Evolutionary conservation across 2,797 vertebrate genomes (phyloP).

Genomic region (Euthynnus affinis): DNA sequence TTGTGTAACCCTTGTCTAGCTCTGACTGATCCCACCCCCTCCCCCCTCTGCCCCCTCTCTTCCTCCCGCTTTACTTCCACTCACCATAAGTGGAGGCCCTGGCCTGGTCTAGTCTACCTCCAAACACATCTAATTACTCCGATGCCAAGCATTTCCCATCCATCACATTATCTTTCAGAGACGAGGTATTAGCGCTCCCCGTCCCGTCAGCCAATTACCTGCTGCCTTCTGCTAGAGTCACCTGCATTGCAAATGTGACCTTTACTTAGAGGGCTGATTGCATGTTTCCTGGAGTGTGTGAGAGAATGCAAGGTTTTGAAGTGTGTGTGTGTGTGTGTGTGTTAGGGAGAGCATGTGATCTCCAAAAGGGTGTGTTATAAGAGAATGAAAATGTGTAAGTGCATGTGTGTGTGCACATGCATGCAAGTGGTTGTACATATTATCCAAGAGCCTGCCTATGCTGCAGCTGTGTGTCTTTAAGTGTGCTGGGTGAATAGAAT

Average conservation of each 20-base stretch:
- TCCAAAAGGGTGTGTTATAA: slow-evolving; percentile 54
- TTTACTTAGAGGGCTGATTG: slow-evolving; percentile 94
- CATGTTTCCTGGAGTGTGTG: slow-evolving; percentile 90
- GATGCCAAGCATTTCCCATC: slow-evolving; percentile 88
- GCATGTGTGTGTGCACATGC: slow-evolving; percentile 21
- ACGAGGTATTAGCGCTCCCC: slow-evolving; percentile 88
- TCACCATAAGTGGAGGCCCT: slow-evolving; percentile 77
- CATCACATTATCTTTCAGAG: slow-evolving; percentile 90
- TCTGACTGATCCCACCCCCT: slow-evolving; percentile 23
- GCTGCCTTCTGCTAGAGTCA: slow-evolving; percentile 88
- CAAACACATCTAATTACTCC: slow-evolving; percentile 90
- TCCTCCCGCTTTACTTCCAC: slow-evolving; percentile 63
- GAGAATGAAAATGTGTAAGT: slow-evolving; percentile 53
- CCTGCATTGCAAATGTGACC: slow-evolving; percentile 99
- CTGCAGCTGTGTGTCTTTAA: slow-evolving; percentile 18
- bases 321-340: slow-evolving; percentile 32
- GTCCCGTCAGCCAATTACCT: slow-evolving; percentile 95
- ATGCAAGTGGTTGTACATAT: slow-evolving; percentile 39
- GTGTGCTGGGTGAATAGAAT: slow-evolving; percentile 12
- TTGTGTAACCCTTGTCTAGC: slow-evolving; percentile 47
- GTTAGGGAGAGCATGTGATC: slow-evolving; percentile 40
- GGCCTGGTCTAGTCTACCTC: slow-evolving; percentile 75
- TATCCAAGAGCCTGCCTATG: slow-evolving; percentile 23
- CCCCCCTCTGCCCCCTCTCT: not conserved
- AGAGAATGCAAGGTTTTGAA: slow-evolving; percentile 58